Evolutionary conservation across 1,140 invertebrate species (phyloP).

Genomic region (Drosophila ogumai): DNA sequence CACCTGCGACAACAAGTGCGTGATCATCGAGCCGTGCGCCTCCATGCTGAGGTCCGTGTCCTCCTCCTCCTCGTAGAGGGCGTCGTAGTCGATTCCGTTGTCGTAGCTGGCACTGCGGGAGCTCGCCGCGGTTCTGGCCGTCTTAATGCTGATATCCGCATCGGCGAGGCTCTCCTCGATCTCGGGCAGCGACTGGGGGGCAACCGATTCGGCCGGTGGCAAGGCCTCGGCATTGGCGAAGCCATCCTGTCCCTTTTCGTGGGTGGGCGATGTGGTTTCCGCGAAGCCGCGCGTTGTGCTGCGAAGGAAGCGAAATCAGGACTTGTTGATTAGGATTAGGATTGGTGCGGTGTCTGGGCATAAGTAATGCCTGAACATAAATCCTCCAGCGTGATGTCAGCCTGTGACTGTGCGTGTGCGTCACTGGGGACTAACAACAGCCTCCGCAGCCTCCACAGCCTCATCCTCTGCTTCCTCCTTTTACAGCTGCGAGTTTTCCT

Average conservation of each 20-base stretch:
- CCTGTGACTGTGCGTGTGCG: constrained; percentile 11
- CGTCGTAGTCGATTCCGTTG: constrained; percentile 89
- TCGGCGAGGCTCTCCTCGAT: constrained; percentile 65
- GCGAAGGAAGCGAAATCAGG: constrained; percentile 15
- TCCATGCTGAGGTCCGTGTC: constrained; percentile 95
- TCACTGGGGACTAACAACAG: constrained; percentile 16
- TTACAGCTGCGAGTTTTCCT: neutral
- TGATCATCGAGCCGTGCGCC: constrained; percentile 97
- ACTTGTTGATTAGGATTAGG: constrained; percentile 61
- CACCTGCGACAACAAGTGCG: constrained; percentile 97
- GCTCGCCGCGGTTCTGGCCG: constrained; percentile 26
- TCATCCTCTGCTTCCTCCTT: neutral
- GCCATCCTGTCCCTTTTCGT: constrained; percentile 66
- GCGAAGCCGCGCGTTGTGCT: constrained; percentile 78
- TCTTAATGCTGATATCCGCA: constrained; percentile 40
- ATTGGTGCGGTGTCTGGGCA: constrained; percentile 19
- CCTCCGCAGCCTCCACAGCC: neutral
- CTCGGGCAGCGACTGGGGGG: constrained; percentile 50
- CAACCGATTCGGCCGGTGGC: constrained; percentile 5
- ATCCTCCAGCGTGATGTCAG: constrained; percentile 58
- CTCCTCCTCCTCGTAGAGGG: constrained; percentile 94
- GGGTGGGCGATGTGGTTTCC: constrained; percentile 72
- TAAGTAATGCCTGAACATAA: constrained; percentile 41
- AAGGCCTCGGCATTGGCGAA: constrained; percentile 22
- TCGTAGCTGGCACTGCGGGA: constrained; percentile 64